Base-by-base conservation (phyloP, 2,113 vertebrate species). In the Thamnophis sirtalis region DNA sequence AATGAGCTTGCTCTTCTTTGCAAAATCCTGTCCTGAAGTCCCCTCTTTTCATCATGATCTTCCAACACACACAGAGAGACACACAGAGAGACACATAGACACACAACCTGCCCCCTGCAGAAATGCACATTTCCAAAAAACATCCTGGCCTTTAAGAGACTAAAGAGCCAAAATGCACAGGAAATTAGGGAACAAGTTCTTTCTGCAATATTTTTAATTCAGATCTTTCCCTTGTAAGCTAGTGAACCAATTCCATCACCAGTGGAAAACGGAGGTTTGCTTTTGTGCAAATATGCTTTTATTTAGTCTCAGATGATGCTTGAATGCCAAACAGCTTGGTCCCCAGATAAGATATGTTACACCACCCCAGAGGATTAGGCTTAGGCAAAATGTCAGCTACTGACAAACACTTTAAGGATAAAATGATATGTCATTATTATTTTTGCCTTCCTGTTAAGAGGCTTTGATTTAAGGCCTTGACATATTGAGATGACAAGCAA, bases 321-420 rank as follows among this genome's bases (percentile, higher is more conserved):
- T 91, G 92, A 68, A 95, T 96, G 94, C 88, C 92, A 95, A 95
- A 87, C 73, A 94, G 43, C 22, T 88, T 84, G 58, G n/a, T 93
- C 51, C 22, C 56, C 87, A 94, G 8, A 60, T 91, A 87, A 96
- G 88, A 92, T 11, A 4, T 93, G 43, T 88, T 93, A 19, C 92
- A 60, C 80, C 33, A 91, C 86, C 43, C 91, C 89, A 21, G 91
- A 92, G 87, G 53, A 95, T 94, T 96, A 91, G 91, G 89, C 54
- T 95, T 95, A 95, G 50, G 92, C 50, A 94, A 89, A 93, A 92
- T 90, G 87, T 93, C 93, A 95, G 60, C 73, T 93, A 93, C 60
- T 94, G 90, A 93, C 93, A 92, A 95, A 92, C 86, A 90, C 48
- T 90, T 73, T 92, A 93, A 90, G 58, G 60, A 94, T 96, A 85